A percentile compares a stretch with the other conserved stretches of the same genome.
phyloP scores from a whole-genome alignment of 2,797 vertebrate genomes.

The Chromis chromis region DNA sequence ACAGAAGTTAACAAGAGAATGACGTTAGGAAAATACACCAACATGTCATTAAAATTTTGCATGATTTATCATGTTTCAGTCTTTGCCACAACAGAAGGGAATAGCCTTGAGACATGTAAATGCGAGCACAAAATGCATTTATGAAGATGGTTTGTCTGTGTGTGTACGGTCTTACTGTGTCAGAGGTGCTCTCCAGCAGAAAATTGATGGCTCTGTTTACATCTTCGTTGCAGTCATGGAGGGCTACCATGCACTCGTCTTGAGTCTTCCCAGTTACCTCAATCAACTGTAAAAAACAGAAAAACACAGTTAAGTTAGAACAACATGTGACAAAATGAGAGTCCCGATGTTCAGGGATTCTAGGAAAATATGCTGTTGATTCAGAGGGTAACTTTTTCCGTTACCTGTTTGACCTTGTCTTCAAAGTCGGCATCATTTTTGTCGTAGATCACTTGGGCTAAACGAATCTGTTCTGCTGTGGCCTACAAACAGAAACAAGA shows the following conservation, averaged over 20 bases:
- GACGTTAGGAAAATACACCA: neutral
- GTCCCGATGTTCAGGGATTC: neutral
- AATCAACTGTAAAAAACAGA: slow-evolving; percentile 87
- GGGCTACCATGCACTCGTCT: slow-evolving; percentile 96
- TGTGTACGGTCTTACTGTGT: slow-evolving; percentile 83
- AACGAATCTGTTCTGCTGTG: slow-evolving; percentile 98
- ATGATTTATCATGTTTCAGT: neutral
- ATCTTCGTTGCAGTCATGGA: slow-evolving; percentile 98
- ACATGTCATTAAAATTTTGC: neutral
- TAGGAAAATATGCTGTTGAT: neutral
- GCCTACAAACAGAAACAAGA: slow-evolving; percentile 83
- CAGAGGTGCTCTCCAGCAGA: slow-evolving; percentile 94
- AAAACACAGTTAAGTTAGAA: neutral
- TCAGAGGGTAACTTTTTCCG: neutral
- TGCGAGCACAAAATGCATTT: neutral
- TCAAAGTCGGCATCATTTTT: slow-evolving; percentile 97
- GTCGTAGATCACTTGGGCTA: slow-evolving; percentile 97
- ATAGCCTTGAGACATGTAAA: neutral
- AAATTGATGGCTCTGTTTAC: slow-evolving; percentile 97
- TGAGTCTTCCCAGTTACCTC: slow-evolving; percentile 97
- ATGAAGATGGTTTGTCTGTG: neutral
- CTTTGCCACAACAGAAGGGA: neutral
- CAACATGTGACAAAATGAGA: neutral
- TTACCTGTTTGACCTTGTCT: slow-evolving; percentile 97
- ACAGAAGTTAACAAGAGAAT: slow-evolving; percentile 6